A percentile compares a stretch with the other conserved stretches of the same genome.
Evolutionary conservation across 2,888 invertebrate genomes (phyloP).

Genomic region (Thymelicus lineola): DNA sequence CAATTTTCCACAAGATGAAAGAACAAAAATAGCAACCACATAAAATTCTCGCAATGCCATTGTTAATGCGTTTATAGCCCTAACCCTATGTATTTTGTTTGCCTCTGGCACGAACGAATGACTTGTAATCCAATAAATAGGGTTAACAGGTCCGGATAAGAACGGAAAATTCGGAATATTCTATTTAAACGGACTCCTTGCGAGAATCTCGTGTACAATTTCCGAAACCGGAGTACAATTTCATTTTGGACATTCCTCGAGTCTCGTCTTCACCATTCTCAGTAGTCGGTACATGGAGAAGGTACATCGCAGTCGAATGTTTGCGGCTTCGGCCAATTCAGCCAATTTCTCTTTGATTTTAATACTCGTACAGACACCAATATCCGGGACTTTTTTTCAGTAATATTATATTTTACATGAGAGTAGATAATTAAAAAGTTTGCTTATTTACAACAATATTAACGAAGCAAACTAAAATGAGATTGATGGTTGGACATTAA

Average conservation of each 20-base stretch:
- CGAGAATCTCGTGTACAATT: conserved; percentile 36
- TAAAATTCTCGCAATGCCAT: neutral
- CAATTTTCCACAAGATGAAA: neutral
- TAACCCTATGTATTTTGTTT: conserved; percentile 5
- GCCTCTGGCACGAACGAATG: conserved; percentile 11
- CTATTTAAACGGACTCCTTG: conserved; percentile 40
- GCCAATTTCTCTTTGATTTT: neutral
- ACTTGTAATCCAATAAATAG: conserved; percentile 58
- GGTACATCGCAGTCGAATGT: conserved; percentile 34
- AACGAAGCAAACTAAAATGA: too few species aligned
- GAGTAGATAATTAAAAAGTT: too few species aligned
- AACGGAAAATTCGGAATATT: conserved; percentile 36
- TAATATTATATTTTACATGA: too few species aligned
- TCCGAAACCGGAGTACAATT: conserved; percentile 39
- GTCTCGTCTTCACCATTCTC: conserved; percentile 38
- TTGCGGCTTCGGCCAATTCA: conserved; percentile 29
- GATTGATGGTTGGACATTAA: too few species aligned
- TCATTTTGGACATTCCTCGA: conserved; percentile 41
- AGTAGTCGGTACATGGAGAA: conserved; percentile 38
- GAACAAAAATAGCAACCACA: neutral
- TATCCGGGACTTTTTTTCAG: too few species aligned
- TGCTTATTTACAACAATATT: too few species aligned
- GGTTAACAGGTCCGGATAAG: conserved; percentile 37
- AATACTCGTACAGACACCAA: too few species aligned
- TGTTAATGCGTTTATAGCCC: neutral